Percentiles rank a stretch among this genome's conserved stretches.
Conservation (phyloP, 2,888 invertebrate genomes). For the Pollenia angustigena region DNA sequence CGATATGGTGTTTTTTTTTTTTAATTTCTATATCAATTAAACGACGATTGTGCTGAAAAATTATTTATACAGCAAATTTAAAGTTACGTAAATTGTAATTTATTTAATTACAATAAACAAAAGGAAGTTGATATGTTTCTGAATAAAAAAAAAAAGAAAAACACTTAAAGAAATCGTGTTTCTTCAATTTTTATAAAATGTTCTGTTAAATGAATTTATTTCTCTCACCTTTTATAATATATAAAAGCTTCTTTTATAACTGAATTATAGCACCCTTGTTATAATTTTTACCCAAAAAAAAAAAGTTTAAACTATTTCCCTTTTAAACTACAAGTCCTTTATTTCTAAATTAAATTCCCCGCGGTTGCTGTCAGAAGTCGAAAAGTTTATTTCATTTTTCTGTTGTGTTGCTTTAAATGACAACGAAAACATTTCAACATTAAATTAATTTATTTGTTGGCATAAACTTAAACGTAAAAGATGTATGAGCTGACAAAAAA, state of each 20-base stretch:
- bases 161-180: not conserved
- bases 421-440: conserved; percentile 58
- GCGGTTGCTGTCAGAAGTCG: conserved; percentile 43
- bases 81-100: conserved; percentile 22
- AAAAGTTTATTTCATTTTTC: conserved; percentile 40
- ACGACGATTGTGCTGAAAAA: not conserved
- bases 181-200: too few relatives aligned
- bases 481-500: conserved; percentile 26
- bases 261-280: not conserved
- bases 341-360: conserved; percentile 26
- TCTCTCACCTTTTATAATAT: not conserved
- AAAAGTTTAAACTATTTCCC: not conserved
- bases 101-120: conserved; percentile 2
- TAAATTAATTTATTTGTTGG: conserved; percentile 62
- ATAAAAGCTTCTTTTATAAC: not conserved
- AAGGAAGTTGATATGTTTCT: not conserved
- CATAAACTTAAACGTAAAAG: conserved; percentile 40
- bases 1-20: conserved; percentile 5
- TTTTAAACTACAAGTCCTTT: not conserved
- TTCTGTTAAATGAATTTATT: not conserved
- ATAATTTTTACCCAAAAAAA: not conserved
- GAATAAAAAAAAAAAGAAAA: not conserved
- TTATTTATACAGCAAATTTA: conserved; percentile 6
- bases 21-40: conserved; percentile 45
- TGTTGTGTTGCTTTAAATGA: conserved; percentile 16